Percentiles rank a stretch among this genome's conserved stretches.
These are phyloP conservation scores for Poliocrania exsul DNA, from an alignment of 2,797 vertebrate species.

Conservation along the genomic window DNA sequence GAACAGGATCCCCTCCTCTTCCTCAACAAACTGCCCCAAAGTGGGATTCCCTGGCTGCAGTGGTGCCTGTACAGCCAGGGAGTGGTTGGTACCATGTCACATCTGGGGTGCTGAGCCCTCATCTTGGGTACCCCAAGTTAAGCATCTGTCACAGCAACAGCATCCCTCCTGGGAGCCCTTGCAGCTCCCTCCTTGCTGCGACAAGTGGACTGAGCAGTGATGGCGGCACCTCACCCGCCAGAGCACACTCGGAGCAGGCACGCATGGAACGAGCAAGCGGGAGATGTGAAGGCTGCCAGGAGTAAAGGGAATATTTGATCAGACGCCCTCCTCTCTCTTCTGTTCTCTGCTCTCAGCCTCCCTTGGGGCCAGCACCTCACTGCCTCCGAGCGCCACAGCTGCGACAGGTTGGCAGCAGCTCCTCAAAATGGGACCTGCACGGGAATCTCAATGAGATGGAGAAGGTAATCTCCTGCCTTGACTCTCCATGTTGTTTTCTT, in stretches of 20 bases:
- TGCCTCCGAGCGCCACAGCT: neutral
- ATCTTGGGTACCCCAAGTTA: fast-evolving
- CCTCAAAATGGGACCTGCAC: neutral
- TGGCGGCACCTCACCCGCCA: fast-evolving
- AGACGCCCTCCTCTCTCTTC: slow-evolving; percentile 29
- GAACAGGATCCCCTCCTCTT: neutral
- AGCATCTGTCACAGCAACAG: neutral
- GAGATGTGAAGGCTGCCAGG: neutral
- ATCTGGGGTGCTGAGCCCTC: neutral
- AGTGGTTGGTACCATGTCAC: fast-evolving
- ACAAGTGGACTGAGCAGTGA: fast-evolving
- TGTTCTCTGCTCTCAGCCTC: slow-evolving; percentile 3
- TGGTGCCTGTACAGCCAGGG: fast-evolving
- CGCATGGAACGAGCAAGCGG: neutral
- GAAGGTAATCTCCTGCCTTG: neutral
- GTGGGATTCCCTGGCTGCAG: fast-evolving
- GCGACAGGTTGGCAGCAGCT: neutral
- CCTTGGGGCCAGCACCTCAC: neutral
- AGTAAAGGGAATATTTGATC: slow-evolving; percentile 77
- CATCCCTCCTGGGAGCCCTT: fast-evolving
- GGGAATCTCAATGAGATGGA: neutral
- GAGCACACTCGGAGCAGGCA: neutral
- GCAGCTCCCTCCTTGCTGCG: neutral
- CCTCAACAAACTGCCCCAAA: fast-evolving
- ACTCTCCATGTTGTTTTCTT: neutral